Evolutionary conservation across 2,888 invertebrate species (phyloP), one percentile per base, ranked within the genome.

Genomic region (Serrognathus titanus): DNA sequence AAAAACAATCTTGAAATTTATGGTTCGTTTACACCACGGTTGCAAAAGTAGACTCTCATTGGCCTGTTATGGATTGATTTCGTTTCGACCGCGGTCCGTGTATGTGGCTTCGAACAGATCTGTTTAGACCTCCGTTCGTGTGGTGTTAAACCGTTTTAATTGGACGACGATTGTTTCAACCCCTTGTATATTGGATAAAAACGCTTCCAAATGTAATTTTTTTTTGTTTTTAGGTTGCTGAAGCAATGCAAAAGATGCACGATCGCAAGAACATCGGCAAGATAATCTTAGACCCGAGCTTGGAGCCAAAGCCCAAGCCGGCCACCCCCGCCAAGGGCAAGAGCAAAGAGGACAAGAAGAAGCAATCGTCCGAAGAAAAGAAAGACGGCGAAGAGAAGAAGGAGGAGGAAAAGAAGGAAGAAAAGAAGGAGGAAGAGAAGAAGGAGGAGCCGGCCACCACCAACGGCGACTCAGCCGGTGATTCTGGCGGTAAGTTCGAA

Each of bases 241-340:
- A 94, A 71, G 94, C 92, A 5, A 93, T 94, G 93, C 92, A 92
- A 78, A 92, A 91, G 78, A 89, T 94, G 87, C 93, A 93, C 78
- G 93, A 93, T 71, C 87, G 92, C 71, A 92, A 92, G 79, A 94
- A 94, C 78, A 85, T 94, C 69, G 94, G 94, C 54, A 94, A 94
- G 78, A 84, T 94, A 46, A 84, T 94, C 45, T 79, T 94, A 62
- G 92, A 93, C 73, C 92, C 92, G 20, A 85, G 86, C 41, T 75
- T 89, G 74, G 89, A 89, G 74, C 89, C 90, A 1, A 89, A 89
- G 70, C 89, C 89, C 31, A 89, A 89, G 74, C 89, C 89, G 38
- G 88, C 88, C 16, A 89, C 89, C 7, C 89, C 89, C 1, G 88
- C 88, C 56, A 89, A 89, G 75, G 85, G 85, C 63, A 89, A 89